Percentiles rank a stretch among this genome's conserved stretches.
Conservation (phyloP, 1,140 invertebrate species). For the Carcinoscorpius rotundicauda region DNA sequence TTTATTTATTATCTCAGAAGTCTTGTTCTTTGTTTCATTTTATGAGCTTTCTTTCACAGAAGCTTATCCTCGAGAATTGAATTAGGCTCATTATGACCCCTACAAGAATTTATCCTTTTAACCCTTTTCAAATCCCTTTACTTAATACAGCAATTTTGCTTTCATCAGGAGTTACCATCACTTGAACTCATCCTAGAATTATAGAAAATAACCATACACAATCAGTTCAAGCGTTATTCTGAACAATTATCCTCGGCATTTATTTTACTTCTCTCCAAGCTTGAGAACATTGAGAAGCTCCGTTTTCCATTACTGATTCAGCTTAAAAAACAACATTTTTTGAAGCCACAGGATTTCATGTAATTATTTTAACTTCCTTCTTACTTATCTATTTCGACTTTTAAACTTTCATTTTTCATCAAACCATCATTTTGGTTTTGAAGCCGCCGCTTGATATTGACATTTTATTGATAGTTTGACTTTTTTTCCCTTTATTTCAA, state of each 20-base stretch:
- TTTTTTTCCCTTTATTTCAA: constrained; percentile 51
- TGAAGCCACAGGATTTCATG: constrained; percentile 57
- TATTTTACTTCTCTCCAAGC: constrained; percentile 38
- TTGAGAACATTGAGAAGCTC: constrained; percentile 34
- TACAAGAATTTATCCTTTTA: constrained; percentile 42
- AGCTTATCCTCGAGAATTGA: constrained; percentile 45
- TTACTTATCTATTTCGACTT: constrained; percentile 42
- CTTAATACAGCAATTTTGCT: constrained; percentile 48
- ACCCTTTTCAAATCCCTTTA: constrained; percentile 46
- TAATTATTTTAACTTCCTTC: constrained; percentile 52
- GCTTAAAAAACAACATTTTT: constrained; percentile 53
- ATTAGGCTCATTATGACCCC: constrained; percentile 47
- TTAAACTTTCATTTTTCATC: constrained; percentile 42
- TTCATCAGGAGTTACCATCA: constrained; percentile 42
- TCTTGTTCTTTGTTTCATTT: constrained; percentile 48
- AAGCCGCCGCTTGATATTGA: constrained; percentile 56
- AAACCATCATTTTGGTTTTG: constrained; percentile 52
- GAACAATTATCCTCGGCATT: constrained; percentile 43
- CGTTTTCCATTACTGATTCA: constrained; percentile 45
- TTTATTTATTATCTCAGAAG: constrained; percentile 49
- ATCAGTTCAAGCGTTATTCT: constrained; percentile 33
- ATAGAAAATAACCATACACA: constrained; percentile 39
- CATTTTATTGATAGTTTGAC: constrained; percentile 60
- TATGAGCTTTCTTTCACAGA: constrained; percentile 51
- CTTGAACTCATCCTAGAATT: constrained; percentile 42